These are phyloP conservation scores for Myripristis jacobus DNA, from an alignment of 2,797 vertebrate genomes.

Conservation along the genomic window DNA sequence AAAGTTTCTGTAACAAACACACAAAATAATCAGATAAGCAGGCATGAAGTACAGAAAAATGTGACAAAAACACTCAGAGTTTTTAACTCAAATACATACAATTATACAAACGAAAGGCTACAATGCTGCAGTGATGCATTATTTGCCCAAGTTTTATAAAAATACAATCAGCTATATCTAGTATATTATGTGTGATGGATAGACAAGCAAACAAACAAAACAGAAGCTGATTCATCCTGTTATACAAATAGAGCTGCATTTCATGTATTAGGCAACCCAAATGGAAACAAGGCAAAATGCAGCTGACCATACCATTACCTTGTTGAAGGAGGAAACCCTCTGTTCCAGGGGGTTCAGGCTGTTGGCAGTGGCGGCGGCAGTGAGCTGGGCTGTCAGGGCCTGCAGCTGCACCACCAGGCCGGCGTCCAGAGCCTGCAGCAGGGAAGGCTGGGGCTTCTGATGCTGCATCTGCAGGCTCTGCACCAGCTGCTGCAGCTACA, in stretches of 20 bases:
- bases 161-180: no score
- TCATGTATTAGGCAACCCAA: not conserved
- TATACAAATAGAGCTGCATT: not conserved
- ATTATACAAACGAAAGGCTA: no score
- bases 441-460: slow-evolving; percentile 97
- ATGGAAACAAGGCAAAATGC: not conserved
- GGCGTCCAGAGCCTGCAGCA: slow-evolving; percentile 96
- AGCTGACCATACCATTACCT: slow-evolving; percentile 81
- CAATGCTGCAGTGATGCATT: no score
- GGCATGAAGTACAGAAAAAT: not conserved
- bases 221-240: no score
- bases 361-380: slow-evolving; percentile 92
- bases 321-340: slow-evolving; percentile 96
- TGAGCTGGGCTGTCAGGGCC: slow-evolving; percentile 97
- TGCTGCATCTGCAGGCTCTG: slow-evolving; percentile 98
- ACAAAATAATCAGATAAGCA: slow-evolving; percentile 10
- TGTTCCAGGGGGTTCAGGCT: slow-evolving; percentile 94
- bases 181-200: no score
- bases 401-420: slow-evolving; percentile 97
- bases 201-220: no score
- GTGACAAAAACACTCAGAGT: no score
- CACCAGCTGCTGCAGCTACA: slow-evolving; percentile 95
- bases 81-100: no score
- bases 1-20: slow-evolving; percentile 87
- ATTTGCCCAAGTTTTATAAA: no score